phyloP scores from a whole-genome alignment of 2,113 vertebrate species.

The Alaudala cheleensis region DNA sequence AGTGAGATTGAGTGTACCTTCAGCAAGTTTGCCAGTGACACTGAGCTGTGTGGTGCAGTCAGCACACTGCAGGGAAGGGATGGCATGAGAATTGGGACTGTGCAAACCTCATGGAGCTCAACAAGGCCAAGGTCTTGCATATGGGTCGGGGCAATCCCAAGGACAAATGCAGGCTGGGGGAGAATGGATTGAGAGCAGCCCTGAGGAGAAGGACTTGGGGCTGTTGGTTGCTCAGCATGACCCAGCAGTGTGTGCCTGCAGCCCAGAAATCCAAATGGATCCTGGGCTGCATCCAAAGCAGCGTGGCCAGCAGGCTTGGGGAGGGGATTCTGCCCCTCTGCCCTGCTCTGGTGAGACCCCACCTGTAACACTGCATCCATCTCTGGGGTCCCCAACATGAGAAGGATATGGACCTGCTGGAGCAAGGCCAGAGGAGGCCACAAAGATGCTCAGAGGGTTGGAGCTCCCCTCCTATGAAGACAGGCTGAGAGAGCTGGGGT shows the following conservation, averaged over 20 bases:
- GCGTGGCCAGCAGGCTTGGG: rapidly evolving
- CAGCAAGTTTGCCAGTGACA: background rate
- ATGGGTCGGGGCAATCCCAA: rapidly evolving
- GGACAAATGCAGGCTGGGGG: background rate
- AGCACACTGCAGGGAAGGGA: rapidly evolving
- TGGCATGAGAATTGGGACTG: background rate
- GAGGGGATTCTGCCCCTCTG: background rate
- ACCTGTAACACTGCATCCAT: background rate
- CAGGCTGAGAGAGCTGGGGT: background rate
- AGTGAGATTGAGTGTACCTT: background rate
- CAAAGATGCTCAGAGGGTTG: rapidly evolving
- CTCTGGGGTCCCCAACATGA: rapidly evolving
- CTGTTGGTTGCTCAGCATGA: background rate
- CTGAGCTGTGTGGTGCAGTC: background rate
- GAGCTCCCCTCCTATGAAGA: background rate
- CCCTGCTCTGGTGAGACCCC: background rate
- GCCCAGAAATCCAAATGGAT: background rate
- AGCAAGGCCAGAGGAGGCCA: background rate
- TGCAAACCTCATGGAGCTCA: background rate
- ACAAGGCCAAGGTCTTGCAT: rapidly evolving
- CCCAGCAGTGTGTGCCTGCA: background rate
- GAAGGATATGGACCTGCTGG: background rate
- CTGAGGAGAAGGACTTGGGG: background rate
- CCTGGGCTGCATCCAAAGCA: background rate
- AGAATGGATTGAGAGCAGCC: background rate